Conservation (phyloP, 2,888 invertebrate genomes). For the Clepsis dumicolana region DNA sequence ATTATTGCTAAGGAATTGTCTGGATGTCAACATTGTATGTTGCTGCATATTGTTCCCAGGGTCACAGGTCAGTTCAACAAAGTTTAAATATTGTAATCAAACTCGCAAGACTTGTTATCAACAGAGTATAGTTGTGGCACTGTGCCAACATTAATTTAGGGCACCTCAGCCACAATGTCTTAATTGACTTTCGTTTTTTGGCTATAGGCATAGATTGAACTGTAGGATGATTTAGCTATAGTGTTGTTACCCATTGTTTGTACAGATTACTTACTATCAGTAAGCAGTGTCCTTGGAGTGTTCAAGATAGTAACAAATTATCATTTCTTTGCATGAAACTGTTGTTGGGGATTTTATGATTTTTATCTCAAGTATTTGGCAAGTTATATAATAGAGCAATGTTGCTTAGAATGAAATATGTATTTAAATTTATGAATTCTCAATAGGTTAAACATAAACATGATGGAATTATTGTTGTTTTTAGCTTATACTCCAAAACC, state of each 20-base stretch:
- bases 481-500: neutral
- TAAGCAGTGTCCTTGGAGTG: constrained; percentile 31
- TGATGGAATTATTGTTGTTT: neutral
- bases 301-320: constrained; percentile 32
- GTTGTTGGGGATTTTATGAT: constrained; percentile 2
- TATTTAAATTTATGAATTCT: neutral
- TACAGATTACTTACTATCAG: constrained; percentile 32
- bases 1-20: constrained; percentile 9
- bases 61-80: constrained; percentile 36
- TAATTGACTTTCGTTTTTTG: constrained; percentile 15
- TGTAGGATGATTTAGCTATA: constrained; percentile 11
- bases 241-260: constrained; percentile 22
- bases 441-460: neutral
- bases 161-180: constrained; percentile 23
- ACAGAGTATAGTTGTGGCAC: constrained; percentile 44
- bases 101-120: constrained; percentile 27
- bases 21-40: constrained; percentile 13
- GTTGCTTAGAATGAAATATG: neutral
- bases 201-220: constrained; percentile 5
- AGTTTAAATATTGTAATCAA: constrained; percentile 22
- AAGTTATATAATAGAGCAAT: constrained; percentile 25
- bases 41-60: constrained; percentile 26
- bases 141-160: constrained; percentile 48
- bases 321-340: constrained; percentile 24
- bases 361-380: constrained; percentile 43